These are phyloP conservation scores for Cranoglanis bouderius DNA, from an alignment of 2,113 vertebrate genomes.

Conservation along the genomic window DNA sequence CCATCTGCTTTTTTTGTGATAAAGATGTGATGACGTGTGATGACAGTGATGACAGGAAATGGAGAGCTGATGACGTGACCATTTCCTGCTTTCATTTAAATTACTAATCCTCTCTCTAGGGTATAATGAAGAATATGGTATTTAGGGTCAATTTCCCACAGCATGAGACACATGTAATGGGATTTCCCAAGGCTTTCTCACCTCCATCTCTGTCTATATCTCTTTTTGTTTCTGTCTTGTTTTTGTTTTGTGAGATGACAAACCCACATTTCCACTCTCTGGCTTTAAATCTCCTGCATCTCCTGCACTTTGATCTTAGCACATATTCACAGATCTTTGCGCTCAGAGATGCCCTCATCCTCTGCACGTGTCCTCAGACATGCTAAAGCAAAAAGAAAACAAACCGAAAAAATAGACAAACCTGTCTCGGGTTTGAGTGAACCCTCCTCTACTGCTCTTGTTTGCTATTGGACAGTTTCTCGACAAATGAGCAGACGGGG, in stretches of 20 bases:
- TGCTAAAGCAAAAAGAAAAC: background rate
- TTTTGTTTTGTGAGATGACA: background rate
- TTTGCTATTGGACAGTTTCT: constrained; percentile 48
- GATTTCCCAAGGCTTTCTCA: background rate
- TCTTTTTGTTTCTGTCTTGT: background rate
- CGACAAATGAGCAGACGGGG: constrained; percentile 56
- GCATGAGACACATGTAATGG: background rate
- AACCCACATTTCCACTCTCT: background rate
- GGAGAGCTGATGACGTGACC: background rate
- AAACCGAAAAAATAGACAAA: background rate
- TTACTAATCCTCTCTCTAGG: constrained; percentile 6
- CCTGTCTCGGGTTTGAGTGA: constrained; percentile 33
- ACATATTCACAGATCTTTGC: background rate
- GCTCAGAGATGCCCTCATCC: background rate
- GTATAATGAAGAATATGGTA: background rate
- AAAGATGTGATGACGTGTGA: no score
- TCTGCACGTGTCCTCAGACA: constrained; percentile 17
- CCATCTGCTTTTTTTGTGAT: background rate
- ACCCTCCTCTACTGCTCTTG: constrained; percentile 49
- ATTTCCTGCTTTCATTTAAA: constrained; percentile 41
- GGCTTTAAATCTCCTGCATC: constrained; percentile 7
- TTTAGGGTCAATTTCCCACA: constrained; percentile 15
- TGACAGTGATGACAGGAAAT: constrained; percentile 18
- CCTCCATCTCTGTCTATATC: background rate
- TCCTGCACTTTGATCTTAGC: background rate